Evolutionary conservation across 2,888 invertebrate genomes (phyloP).

Genomic region (Phragmatobia fuliginosa): DNA sequence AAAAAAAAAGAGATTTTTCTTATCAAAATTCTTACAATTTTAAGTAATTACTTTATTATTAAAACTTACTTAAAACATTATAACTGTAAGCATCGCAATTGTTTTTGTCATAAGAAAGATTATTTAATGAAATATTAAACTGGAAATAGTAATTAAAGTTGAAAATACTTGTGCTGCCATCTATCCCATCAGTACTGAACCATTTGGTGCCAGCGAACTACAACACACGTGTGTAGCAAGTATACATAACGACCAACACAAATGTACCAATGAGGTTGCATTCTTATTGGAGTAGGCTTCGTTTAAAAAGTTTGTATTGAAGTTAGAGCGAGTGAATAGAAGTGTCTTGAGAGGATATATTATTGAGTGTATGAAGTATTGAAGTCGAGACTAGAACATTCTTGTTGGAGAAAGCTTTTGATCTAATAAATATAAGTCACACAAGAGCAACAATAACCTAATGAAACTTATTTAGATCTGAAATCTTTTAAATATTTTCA

Average conservation of each 20-base stretch:
- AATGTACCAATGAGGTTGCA: conserved; percentile 22
- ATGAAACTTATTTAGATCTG: too few species aligned
- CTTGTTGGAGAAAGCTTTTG: too few species aligned
- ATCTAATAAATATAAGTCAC: too few species aligned
- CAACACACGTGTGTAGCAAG: conserved; percentile 31
- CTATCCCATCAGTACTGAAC: conserved; percentile 47
- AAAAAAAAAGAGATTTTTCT: too few species aligned
- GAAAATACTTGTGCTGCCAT: conserved; percentile 55
- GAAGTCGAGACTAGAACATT: neutral
- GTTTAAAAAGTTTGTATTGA: conserved; percentile 7
- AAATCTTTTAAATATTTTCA: too few species aligned
- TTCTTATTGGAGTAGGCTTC: conserved; percentile 29
- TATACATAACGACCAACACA: conserved; percentile 25
- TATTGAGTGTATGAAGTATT: neutral
- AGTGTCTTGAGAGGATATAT: neutral
- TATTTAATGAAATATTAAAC: too few species aligned
- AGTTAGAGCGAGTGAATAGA: neutral
- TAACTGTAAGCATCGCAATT: too few species aligned
- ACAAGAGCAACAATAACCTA: too few species aligned
- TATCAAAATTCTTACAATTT: too few species aligned
- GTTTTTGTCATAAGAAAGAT: too few species aligned
- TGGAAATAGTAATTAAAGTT: neutral
- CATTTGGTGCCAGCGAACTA: conserved; percentile 44
- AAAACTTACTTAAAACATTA: too few species aligned
- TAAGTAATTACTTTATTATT: too few species aligned